Evolutionary conservation across 2,113 vertebrate genomes (phyloP), one percentile per base, ranked within the genome.

Genomic region (Pygoscelis antarcticus): DNA sequence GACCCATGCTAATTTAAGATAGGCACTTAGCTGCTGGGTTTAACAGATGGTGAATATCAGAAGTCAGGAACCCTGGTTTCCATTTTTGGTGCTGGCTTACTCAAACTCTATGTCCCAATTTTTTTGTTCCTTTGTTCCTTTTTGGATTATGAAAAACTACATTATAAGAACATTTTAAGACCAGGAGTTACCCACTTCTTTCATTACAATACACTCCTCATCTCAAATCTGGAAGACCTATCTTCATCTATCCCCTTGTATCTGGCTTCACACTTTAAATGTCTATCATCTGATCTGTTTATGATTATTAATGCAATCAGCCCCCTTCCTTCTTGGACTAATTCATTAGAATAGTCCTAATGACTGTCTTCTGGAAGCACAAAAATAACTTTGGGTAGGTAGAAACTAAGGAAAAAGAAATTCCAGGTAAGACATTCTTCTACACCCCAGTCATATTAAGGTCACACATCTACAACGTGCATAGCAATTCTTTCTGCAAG

Each of bases 331-430:
- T 75, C 65, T 79, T 79, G 38, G 32, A 79, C 32, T 89, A 91
- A 97, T 93, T 91, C 84, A 96, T 93, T 87, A 42, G n/a, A 70
- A 47, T 38, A 78, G 12, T 79, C n/a, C 57, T 84, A 54, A 76
- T 82, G 40, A 75, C 52, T 93, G 64, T 84, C n/a, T 84, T 74
- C 72, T 84, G 77, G 69, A 81, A 89, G 34, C 27, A 69, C 20
- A 93, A 93, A 92, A 71, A 21, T 42, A 60, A 30, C 47, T 91
- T 78, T 30, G 65, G 38, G 11, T 52, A 52, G 23, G 7, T 81
- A 85, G 34, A 52, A 95, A 64, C 16, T 8, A 71, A 82, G 44
- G 38, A 12, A 84, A 57, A 86, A 86, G 11, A 78, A 9, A 55
- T 40, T 66, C 9, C 68, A 87, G 55, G 64, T 21, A 70, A 75